Conservation (phyloP, 1,140 invertebrate species). For the Eufriesea mexicana region DNA sequence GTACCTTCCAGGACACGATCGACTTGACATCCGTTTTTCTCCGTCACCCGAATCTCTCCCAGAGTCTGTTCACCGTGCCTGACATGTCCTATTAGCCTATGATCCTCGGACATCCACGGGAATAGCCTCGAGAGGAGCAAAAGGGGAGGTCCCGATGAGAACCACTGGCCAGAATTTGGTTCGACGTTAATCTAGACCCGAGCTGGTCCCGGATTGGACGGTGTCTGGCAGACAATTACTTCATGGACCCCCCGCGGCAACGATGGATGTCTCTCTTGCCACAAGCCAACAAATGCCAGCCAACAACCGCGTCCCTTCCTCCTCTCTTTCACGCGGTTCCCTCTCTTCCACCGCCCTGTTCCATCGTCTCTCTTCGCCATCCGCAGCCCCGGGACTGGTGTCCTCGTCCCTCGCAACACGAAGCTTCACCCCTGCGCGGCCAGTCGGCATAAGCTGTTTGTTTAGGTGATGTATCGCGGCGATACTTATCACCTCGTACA, state of each 20-base stretch:
- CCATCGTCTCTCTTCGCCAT: not conserved
- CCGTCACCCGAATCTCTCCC: too few species aligned
- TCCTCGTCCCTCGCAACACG: constrained; percentile 2
- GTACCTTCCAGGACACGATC: too few species aligned
- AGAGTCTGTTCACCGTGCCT: too few species aligned
- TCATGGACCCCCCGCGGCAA: constrained; percentile 75
- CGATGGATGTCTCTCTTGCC: constrained; percentile 78
- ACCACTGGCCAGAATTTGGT: constrained; percentile 72
- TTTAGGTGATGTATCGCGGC: constrained; percentile 77
- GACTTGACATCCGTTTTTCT: too few species aligned
- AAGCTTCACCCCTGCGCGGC: constrained; percentile 51
- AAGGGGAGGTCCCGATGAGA: constrained; percentile 61
- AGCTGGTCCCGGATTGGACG: constrained; percentile 68
- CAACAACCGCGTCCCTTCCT: constrained; percentile 48
- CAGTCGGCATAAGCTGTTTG: constrained; percentile 75
- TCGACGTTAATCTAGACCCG: constrained; percentile 69
- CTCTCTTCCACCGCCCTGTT: not conserved
- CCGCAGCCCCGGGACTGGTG: not conserved
- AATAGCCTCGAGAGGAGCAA: too few species aligned
- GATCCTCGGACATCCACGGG: too few species aligned
- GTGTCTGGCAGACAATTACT: constrained; percentile 78
- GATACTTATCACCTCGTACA: constrained; percentile 78
- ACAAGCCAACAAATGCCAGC: constrained; percentile 63
- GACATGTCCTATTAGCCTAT: too few species aligned
- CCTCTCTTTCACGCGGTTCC: constrained; percentile 27